These are phyloP conservation scores for Colaptes auratus DNA, from an alignment of 2,113 vertebrate genomes.

Conservation along the genomic window DNA sequence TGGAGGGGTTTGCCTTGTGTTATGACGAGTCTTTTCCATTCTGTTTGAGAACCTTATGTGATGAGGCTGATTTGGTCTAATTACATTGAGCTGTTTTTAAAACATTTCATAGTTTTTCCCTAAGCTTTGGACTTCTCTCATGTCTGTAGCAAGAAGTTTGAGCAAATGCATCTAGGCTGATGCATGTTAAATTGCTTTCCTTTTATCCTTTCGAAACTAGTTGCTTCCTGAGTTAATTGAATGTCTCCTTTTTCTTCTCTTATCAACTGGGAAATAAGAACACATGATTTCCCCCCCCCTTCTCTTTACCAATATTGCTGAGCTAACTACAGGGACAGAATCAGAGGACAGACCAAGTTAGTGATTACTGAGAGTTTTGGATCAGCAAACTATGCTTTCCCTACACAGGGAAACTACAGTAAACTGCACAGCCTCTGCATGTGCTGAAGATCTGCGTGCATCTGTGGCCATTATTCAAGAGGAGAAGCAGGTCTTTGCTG, in stretches of 20 bases:
- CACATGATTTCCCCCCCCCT: background rate
- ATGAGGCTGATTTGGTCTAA: background rate
- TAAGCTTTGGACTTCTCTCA: background rate
- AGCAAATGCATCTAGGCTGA: background rate
- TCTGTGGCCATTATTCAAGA: background rate
- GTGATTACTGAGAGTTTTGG: background rate
- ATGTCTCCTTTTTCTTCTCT: background rate
- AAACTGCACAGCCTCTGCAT: background rate
- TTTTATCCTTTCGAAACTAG: slow-evolving; percentile 6
- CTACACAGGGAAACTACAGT: too few species aligned
- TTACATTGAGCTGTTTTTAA: background rate
- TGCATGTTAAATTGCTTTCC: slow-evolving; percentile 29
- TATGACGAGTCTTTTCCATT: background rate
- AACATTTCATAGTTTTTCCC: background rate
- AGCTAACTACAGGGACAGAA: background rate
- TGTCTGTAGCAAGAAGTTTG: background rate
- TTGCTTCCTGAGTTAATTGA: background rate
- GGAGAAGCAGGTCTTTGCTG: background rate
- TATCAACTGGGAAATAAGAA: background rate
- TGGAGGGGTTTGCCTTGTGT: background rate
- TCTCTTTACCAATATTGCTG: background rate
- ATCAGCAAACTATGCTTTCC: background rate
- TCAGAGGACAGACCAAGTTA: background rate
- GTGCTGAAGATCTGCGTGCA: background rate
- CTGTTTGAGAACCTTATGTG: background rate